Conservation (phyloP, 2,113 vertebrate species). For the Chrysemys picta region DNA sequence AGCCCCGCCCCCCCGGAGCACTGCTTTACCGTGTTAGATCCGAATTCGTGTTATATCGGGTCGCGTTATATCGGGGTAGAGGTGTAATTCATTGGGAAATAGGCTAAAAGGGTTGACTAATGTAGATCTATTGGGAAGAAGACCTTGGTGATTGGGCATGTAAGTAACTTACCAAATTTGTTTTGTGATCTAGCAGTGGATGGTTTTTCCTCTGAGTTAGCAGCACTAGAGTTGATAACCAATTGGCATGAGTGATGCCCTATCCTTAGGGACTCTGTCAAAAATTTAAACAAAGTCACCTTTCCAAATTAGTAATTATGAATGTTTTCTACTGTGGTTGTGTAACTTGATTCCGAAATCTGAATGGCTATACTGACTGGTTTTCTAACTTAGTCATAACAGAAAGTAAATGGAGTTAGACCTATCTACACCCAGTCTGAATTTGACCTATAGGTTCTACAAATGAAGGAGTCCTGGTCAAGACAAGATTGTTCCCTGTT, state of each 20-base stretch:
- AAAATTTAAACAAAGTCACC: neutral
- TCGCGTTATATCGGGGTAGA: no score
- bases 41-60: no score
- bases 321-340: neutral
- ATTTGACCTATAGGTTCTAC: neutral
- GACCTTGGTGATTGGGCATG: neutral
- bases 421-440: neutral
- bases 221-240: no score
- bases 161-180: neutral
- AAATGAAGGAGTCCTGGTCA: no score
- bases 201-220: neutral
- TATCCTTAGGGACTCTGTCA: no score
- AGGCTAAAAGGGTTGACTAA: neutral
- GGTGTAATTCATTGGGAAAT: neutral
- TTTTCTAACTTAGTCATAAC: neutral
- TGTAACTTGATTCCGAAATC: neutral
- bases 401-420: neutral
- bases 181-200: neutral
- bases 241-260: no score
- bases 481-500: no score
- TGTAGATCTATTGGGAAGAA: neutral
- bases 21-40: no score
- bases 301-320: neutral
- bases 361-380: neutral
- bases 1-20: no score